Base-by-base conservation (phyloP, 2,888 invertebrate species). In the Microdon myrmicae region DNA sequence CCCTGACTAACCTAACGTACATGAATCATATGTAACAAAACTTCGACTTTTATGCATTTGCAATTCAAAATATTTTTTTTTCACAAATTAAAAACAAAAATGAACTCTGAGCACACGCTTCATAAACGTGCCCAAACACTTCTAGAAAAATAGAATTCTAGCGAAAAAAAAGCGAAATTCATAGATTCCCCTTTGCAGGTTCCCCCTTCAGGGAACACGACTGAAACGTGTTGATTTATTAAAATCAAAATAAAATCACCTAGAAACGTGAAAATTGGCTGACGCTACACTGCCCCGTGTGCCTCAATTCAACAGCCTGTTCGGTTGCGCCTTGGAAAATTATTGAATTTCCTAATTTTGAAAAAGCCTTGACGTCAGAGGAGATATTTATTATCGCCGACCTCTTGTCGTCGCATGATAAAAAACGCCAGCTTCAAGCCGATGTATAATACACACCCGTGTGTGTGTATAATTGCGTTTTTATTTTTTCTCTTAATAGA, bases 21-120 rank as follows among this genome's bases (percentile, higher is more conserved):
- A 28, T 55, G 55, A 55, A 32, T 47, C 47, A 55, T 39, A 47
- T 55, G 55, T 34, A 47, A 39, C 55, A 47, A 39, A 47, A n/a
- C 45, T 34, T 45, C 45, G 47, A n/a, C n/a, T n/a, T n/a, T n/a
- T n/a, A n/a, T n/a, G 55, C 19, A 38, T 34, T 45, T 32, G 9
- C 44, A 35, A 45, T 45, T 37, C 43, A 28, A 19, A 22, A 6
- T 5, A 10, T 13, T 6, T 29, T 29, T 26, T 20, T 2, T 7
- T 9, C n/a, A n/a, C 6, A 16, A 34, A 19, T n/a, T 14, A 25
- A n/a, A n/a, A 23, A 25, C 9, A 51, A 10, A 29, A 44, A 19
- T 20, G 20, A 25, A 54, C n/a, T n/a, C n/a, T n/a, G 4, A 13
- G 10, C 14, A 29, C 8, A 20, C 25, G 10, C 19, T 12, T 10